Conservation (phyloP, 2,888 invertebrate species). For the Liodrosophila aerea region DNA sequence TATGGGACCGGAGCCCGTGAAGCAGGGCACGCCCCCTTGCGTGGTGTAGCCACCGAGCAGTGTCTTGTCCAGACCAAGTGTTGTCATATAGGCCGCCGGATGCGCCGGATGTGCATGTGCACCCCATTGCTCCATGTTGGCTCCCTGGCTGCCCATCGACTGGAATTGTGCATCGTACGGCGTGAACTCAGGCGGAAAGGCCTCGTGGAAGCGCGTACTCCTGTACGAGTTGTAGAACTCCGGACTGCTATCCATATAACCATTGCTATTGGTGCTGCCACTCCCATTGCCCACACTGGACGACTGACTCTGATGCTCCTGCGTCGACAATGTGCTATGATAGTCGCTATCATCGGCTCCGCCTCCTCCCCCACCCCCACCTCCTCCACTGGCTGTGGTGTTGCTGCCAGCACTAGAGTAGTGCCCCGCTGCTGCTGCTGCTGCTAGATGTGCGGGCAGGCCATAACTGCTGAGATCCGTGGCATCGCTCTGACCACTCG, state of each 20-base stretch:
- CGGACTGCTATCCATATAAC: conserved; percentile 75
- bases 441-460: conserved; percentile 70
- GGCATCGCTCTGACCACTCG: conserved; percentile 81
- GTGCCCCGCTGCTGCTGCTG: conserved; percentile 58
- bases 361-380: conserved; percentile 22
- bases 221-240: conserved; percentile 76
- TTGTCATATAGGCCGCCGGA: conserved; percentile 84
- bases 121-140: conserved; percentile 84
- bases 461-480: conserved; percentile 80
- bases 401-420: conserved; percentile 44
- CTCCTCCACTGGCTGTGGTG: conserved; percentile 27
- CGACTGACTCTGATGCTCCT: conserved; percentile 78
- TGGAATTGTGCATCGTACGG: conserved; percentile 89
- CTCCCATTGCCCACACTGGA: conserved; percentile 66
- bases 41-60: conserved; percentile 80
- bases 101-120: conserved; percentile 80
- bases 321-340: conserved; percentile 72
- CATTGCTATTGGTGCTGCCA: conserved; percentile 59
- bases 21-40: conserved; percentile 84
- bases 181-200: conserved; percentile 80
- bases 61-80: conserved; percentile 81
- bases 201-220: conserved; percentile 82
- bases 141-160: conserved; percentile 88
- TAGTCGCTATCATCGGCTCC: conserved; percentile 76
- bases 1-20: conserved; percentile 96